Conservation (phyloP, 2,797 vertebrate genomes). For the Thamnophis elegans region DNA sequence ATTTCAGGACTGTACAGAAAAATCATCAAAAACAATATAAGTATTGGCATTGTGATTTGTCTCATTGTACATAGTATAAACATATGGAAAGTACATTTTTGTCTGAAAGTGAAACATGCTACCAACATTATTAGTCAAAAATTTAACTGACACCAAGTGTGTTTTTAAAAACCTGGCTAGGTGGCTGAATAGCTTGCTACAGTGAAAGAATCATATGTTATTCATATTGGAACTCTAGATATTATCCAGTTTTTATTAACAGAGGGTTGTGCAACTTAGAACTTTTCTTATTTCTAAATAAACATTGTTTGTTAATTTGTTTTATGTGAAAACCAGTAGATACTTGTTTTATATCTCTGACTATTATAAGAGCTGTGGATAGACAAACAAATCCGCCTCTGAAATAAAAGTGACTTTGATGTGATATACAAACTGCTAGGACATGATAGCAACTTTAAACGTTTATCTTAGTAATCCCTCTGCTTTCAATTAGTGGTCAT, state of each 20-base stretch:
- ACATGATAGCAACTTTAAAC: constrained; percentile 38
- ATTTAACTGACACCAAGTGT: neutral
- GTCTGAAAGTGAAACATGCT: neutral
- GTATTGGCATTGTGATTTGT: neutral
- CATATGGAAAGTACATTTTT: neutral
- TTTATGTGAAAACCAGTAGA: neutral
- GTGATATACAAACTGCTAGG: constrained; percentile 29
- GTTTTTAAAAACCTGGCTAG: neutral
- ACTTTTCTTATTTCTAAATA: neutral
- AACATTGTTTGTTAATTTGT: neutral
- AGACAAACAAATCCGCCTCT: neutral
- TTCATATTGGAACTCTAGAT: neutral
- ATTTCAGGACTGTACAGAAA: neutral
- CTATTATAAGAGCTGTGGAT: neutral
- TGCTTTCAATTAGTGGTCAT: constrained; percentile 32
- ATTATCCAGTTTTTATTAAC: neutral
- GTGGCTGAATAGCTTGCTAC: neutral
- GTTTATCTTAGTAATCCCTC: constrained; percentile 18
- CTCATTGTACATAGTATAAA: neutral
- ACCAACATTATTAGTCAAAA: neutral
- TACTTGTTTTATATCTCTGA: neutral
- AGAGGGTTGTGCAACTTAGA: neutral
- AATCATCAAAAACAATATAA: neutral
- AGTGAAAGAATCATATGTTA: neutral
- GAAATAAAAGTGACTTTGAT: constrained; percentile 18